phyloP scores from a whole-genome alignment of 1,140 invertebrate species.

The Adoxophyes honmai region DNA sequence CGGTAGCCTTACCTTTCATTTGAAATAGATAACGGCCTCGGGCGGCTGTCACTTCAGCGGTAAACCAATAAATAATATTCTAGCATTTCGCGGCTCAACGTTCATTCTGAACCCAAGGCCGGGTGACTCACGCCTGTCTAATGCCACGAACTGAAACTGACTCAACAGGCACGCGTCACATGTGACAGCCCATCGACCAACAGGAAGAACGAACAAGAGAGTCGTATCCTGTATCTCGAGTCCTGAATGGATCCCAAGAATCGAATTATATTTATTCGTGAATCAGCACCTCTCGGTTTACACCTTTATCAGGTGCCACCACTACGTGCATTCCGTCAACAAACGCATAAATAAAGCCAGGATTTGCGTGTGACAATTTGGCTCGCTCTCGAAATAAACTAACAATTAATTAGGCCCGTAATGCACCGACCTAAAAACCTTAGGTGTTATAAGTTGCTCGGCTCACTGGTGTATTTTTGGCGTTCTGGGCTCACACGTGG shows the following conservation, averaged over 20 bases:
- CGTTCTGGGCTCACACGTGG: conserved; percentile 21
- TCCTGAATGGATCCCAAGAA: too few relatives aligned
- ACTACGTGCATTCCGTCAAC: not conserved
- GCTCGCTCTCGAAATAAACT: conserved; percentile 13
- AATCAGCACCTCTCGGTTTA: too few relatives aligned
- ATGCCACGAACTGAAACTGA: conserved; percentile 35
- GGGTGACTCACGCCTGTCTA: conserved; percentile 52
- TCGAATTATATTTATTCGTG: too few relatives aligned
- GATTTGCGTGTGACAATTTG: conserved; percentile 8
- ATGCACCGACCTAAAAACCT: conserved; percentile 19
- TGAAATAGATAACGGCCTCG: conserved; percentile 31
- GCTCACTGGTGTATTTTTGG: conserved; percentile 36
- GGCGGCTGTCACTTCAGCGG: conserved; percentile 34
- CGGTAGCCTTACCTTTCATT: conserved; percentile 6
- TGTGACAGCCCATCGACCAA: not conserved
- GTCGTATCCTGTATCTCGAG: too few relatives aligned
- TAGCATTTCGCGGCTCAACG: conserved; percentile 50
- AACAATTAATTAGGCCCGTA: conserved; percentile 16
- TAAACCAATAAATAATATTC: conserved; percentile 64
- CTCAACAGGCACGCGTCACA: conserved; percentile 28
- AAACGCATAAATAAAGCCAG: conserved; percentile 9
- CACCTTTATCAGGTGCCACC: too few relatives aligned
- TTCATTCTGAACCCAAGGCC: conserved; percentile 52
- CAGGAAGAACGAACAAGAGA: not conserved
- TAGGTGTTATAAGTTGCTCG: conserved; percentile 16